A percentile compares a stretch with the other conserved stretches of the same genome.
phyloP scores from a whole-genome alignment of 2,113 vertebrate species.

The Trichechus manatus region DNA sequence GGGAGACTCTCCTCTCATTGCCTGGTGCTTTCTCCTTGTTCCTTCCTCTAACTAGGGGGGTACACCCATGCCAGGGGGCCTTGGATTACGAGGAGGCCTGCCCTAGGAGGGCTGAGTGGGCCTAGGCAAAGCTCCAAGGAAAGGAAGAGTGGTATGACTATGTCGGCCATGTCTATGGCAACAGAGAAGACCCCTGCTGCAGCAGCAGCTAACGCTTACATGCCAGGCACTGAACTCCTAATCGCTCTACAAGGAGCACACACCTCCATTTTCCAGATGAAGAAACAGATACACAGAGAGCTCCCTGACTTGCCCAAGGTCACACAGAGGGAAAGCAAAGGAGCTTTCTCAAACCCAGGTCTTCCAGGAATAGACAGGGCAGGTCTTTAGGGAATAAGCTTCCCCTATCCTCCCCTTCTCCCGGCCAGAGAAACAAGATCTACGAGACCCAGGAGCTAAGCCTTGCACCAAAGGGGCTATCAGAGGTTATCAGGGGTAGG shows the following conservation, averaged over 20 bases:
- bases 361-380: not conserved
- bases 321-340: slow-evolving; percentile 5
- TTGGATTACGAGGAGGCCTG: not conserved
- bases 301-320: not conserved
- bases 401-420: not conserved
- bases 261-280: not conserved
- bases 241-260: not conserved
- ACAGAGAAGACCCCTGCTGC: not conserved
- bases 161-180: not conserved
- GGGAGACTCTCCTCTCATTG: not conserved
- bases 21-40: not conserved
- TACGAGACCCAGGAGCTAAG: not conserved
- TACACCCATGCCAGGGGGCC: not conserved
- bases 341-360: not conserved
- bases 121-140: not conserved
- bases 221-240: not conserved
- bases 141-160: not conserved
- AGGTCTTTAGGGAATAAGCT: not conserved
- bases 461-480: not conserved
- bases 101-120: not conserved
- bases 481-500: not conserved
- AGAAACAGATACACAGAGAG: not conserved
- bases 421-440: not conserved
- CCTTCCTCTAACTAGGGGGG: not conserved
- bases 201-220: not conserved